Base-by-base conservation (phyloP, 2,888 invertebrate genomes). In the Bhutanitis thaidina region DNA sequence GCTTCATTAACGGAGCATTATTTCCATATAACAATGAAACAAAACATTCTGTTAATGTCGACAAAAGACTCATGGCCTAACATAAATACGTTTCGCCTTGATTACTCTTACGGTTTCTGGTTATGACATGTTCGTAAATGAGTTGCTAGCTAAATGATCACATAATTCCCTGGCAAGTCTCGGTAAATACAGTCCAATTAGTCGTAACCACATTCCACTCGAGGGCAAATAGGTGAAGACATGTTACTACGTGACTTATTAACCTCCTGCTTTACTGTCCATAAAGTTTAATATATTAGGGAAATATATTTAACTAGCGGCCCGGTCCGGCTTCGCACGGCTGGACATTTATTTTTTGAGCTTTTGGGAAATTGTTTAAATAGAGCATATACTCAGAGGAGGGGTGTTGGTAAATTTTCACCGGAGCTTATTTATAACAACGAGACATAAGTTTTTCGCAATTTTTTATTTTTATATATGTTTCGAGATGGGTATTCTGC, bases 161-260 rank as follows among this genome's bases (percentile, higher is more conserved):
- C 55, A 45, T 45, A 53, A 55, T 53, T 53, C 41, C 46, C 45
- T 36, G 38, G 37, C 43, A 44, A 44, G 40, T 43, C 52, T 53
- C 53, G 50, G 39, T 53, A 50, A 53, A 53, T 50, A 55, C 47
- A 45, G 39, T 35, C 45, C 44, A 46, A 55, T 55, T 55, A 55
- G 50, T 53, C 44, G 47, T 37, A 41, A 25, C 41, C 49, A 37
- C 47, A 47, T 50, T 50, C 52, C 46, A 43, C 36, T 36, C 34
- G 25, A 48, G 40, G 50, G 47, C 40, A 30, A 37, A 38, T 41
- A 40, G 37, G 20, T 53, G 34, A 44, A 27, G 32, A 44, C 15
- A 27, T 38, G 38, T 32, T 39, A 38, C 32, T 43, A 49, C 43
- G 40, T 40, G 48, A 48, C 32, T 38, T 13, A 37, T 39, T 43